A percentile compares a stretch with the other conserved stretches of the same genome.
These are phyloP conservation scores for Heliconius erato DNA, from an alignment of 2,888 invertebrate species.

Conservation along the genomic window DNA sequence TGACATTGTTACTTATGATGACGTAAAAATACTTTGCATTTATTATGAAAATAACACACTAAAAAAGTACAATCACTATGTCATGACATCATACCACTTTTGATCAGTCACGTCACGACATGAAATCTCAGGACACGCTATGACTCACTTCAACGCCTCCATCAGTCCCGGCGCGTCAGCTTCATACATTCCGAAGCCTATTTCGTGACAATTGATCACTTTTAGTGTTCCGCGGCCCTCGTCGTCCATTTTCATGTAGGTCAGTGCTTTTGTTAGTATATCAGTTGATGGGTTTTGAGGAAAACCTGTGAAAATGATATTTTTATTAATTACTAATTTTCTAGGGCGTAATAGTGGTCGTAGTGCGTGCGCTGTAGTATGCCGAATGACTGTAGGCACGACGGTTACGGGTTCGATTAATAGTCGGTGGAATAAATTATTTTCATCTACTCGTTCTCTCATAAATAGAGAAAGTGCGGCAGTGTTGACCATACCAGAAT, in stretches of 20 bases:
- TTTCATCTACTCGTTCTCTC: no score
- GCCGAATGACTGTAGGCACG: no score
- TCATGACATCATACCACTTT: background rate
- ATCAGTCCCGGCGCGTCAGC: slow-evolving; percentile 64
- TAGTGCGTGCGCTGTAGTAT: no score
- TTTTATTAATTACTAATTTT: background rate
- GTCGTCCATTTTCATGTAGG: slow-evolving; percentile 57
- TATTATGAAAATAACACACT: background rate
- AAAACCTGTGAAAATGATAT: slow-evolving; percentile 59
- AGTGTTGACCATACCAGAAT: no score
- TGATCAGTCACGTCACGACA: background rate
- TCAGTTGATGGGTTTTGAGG: slow-evolving; percentile 55
- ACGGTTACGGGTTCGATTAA: no score
- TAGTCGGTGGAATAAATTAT: no score
- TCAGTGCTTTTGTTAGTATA: slow-evolving; percentile 56
- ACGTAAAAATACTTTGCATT: background rate
- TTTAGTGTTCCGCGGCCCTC: slow-evolving; percentile 61
- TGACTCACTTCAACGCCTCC: slow-evolving; percentile 54
- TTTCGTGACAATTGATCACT: slow-evolving; percentile 52
- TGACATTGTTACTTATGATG: background rate
- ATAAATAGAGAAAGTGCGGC: no score
- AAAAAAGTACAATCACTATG: background rate
- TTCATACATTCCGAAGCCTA: slow-evolving; percentile 56
- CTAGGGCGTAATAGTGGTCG: no score
- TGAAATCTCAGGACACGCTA: background rate